A percentile compares a stretch with the other conserved stretches of the same genome.
Conservation (phyloP, 2,888 invertebrate genomes). For the Chloroclysta siterata region DNA sequence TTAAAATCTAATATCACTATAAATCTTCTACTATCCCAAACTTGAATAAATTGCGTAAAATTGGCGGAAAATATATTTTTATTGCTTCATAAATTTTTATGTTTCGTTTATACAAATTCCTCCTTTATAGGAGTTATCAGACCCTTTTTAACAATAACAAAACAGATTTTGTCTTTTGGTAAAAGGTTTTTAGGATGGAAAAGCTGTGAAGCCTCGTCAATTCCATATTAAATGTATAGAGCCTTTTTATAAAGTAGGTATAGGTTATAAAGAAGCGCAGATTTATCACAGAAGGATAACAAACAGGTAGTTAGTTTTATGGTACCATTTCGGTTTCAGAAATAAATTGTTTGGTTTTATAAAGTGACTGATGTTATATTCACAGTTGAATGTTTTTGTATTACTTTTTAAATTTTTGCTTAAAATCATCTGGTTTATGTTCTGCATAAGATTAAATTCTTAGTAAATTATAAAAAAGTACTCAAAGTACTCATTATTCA, state of each 20-base stretch:
- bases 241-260: no score
- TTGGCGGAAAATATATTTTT: slow-evolving; percentile 14
- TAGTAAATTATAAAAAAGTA: no score
- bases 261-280: neutral
- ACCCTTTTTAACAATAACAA: slow-evolving; percentile 15
- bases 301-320: slow-evolving; percentile 16
- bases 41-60: slow-evolving; percentile 10
- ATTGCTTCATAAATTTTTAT: slow-evolving; percentile 20
- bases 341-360: slow-evolving; percentile 16
- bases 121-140: slow-evolving; percentile 5
- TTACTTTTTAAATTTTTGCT: neutral
- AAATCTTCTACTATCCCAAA: slow-evolving; percentile 4
- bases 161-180: slow-evolving; percentile 13
- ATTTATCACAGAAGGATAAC: slow-evolving; percentile 15
- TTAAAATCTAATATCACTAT: neutral
- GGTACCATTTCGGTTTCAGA: slow-evolving; percentile 18
- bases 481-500: no score
- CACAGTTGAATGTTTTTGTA: neutral
- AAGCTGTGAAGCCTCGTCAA: slow-evolving; percentile 9
- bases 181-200: slow-evolving; percentile 1
- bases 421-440: no score
- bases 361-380: neutral
- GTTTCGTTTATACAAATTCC: slow-evolving; percentile 13
- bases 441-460: no score
- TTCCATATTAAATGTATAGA: slow-evolving; percentile 10